Percentiles rank a stretch among this genome's conserved stretches.
Evolutionary conservation across 2,113 vertebrate species (phyloP).

Genomic region (Eretmochelys imbricata): DNA sequence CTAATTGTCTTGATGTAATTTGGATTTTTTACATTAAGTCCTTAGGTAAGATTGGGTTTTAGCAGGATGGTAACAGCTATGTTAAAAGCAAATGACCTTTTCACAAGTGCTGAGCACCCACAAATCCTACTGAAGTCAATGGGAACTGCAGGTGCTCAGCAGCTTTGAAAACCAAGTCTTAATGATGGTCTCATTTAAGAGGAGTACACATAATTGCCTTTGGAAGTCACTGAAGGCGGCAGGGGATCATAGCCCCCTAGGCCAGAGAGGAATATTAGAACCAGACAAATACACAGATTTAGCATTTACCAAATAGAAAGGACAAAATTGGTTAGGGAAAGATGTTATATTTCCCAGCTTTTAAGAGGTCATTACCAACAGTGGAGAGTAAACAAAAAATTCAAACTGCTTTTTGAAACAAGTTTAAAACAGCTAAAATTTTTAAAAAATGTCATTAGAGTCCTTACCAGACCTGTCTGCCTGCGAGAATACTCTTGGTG

Average conservation of each 20-base stretch:
- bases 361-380: conserved; percentile 59
- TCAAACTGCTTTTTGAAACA: conserved; percentile 34
- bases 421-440: conserved; percentile 46
- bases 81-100: neutral
- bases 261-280: neutral
- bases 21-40: neutral
- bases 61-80: neutral
- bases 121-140: neutral
- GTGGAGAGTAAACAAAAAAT: conserved; percentile 13
- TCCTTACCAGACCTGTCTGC: neutral
- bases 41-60: neutral
- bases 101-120: neutral
- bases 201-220: neutral
- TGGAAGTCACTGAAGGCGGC: neutral
- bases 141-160: neutral
- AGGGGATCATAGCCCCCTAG: neutral
- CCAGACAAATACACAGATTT: neutral
- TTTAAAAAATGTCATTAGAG: neutral
- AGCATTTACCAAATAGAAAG: conserved; percentile 42
- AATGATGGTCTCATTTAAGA: neutral
- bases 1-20: neutral
- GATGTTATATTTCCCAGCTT: conserved; percentile 32
- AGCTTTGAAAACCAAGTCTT: neutral
- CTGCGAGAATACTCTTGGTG: conserved; percentile 1
- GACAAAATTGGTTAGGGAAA: conserved; percentile 42